These are phyloP conservation scores for Donacobius atricapilla DNA, from an alignment of 2,113 vertebrate species.

Conservation along the genomic window DNA sequence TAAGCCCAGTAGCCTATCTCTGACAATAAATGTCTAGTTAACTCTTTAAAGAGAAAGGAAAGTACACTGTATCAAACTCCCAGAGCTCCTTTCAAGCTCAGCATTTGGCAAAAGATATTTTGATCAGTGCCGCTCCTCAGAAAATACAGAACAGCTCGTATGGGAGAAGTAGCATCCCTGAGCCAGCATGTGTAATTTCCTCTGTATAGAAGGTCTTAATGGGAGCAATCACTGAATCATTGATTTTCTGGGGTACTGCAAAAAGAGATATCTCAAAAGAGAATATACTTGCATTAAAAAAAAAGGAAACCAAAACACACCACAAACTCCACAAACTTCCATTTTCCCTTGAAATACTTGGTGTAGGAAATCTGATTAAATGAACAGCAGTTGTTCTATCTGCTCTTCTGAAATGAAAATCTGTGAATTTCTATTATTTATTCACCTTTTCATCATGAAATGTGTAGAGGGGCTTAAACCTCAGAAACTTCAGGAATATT, in stretches of 20 bases:
- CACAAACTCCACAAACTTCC: neutral
- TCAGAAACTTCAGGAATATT: neutral
- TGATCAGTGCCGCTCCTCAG: neutral
- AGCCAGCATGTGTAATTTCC: neutral
- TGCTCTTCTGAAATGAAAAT: neutral
- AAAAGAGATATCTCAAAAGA: neutral
- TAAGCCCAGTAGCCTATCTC: neutral
- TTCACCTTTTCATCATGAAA: neutral
- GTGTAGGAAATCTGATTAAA: neutral
- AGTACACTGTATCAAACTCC: neutral
- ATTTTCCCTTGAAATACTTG: neutral
- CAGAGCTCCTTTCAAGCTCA: neutral
- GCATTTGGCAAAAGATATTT: neutral
- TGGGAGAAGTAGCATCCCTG: neutral
- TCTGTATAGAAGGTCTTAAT: neutral
- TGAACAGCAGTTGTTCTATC: neutral
- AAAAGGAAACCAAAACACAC: neutral
- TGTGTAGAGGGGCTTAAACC: neutral
- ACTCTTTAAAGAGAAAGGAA: neutral
- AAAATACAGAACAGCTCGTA: neutral
- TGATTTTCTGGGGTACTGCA: neutral
- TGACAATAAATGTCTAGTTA: neutral
- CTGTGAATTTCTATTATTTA: neutral
- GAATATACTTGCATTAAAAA: neutral
- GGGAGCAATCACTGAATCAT: neutral